A percentile compares a stretch with the other conserved stretches of the same genome.
phyloP scores from a whole-genome alignment of 2,888 invertebrate genomes.

The Gastrophysa polygoni region DNA sequence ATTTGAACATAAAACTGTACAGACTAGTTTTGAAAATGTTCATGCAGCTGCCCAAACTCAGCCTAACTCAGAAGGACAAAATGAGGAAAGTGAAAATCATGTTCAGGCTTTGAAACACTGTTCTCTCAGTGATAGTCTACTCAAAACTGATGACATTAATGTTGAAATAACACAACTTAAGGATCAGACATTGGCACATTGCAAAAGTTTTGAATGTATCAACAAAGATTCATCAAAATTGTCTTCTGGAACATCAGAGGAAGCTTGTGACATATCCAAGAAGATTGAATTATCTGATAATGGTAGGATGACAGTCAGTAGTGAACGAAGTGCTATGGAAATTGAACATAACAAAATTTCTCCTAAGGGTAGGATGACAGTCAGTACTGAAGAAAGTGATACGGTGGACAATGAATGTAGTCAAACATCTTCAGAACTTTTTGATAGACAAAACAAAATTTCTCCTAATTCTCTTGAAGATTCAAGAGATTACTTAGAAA shows the following conservation, averaged over 20 bases:
- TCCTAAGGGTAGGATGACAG: too few relatives aligned
- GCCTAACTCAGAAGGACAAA: constrained; percentile 20
- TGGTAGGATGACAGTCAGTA: constrained; percentile 6
- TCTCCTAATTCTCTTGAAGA: constrained; percentile 14
- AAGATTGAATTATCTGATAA: background rate
- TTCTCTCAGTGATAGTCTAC: constrained; percentile 27
- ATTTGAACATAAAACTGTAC: constrained; percentile 2
- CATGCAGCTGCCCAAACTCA: constrained; percentile 42
- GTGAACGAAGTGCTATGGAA: background rate
- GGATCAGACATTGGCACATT: constrained; percentile 55
- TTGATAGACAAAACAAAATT: constrained; percentile 17
- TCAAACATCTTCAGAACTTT: constrained; percentile 5
- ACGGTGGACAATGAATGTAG: background rate
- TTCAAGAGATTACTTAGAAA: constrained; percentile 63
- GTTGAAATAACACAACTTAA: constrained; percentile 31
- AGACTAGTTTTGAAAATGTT: constrained; percentile 19
- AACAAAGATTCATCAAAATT: background rate
- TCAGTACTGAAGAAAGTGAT: too few relatives aligned
- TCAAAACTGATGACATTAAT: constrained; percentile 24
- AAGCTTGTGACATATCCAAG: too few relatives aligned
- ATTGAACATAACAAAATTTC: constrained; percentile 2
- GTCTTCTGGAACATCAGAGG: background rate
- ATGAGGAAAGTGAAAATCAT: constrained; percentile 5
- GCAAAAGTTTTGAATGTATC: constrained; percentile 71
- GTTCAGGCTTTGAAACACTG: constrained; percentile 28